Evolutionary conservation across 2,797 vertebrate species (phyloP).

Genomic region (Erethizon dorsatum): DNA sequence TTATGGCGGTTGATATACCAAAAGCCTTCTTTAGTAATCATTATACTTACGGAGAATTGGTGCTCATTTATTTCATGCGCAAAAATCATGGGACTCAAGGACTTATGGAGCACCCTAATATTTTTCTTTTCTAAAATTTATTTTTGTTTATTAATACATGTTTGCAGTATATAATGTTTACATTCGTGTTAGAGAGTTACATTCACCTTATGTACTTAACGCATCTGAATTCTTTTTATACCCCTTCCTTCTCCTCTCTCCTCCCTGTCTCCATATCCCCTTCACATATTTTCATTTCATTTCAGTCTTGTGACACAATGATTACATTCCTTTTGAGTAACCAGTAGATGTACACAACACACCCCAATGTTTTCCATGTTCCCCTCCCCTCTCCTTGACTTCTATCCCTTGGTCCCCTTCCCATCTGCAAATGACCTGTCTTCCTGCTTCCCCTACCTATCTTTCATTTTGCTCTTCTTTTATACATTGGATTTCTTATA

Average conservation of each 20-base stretch:
- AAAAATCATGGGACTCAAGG: slow-evolving; percentile 20
- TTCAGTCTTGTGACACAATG: neutral
- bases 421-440: neutral
- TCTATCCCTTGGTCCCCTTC: neutral
- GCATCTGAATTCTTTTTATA: neutral
- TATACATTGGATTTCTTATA: neutral
- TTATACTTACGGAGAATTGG: neutral
- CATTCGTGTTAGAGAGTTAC: neutral
- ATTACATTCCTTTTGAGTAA: neutral
- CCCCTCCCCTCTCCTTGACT: neutral
- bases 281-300: neutral
- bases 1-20: neutral
- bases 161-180: neutral
- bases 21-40: neutral
- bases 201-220: neutral
- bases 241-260: neutral
- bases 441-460: neutral
- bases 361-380: neutral
- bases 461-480: neutral
- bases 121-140: neutral
- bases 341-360: neutral
- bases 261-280: neutral
- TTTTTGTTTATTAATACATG: neutral
- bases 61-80: neutral
- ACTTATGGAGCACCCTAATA: neutral